Conservation (phyloP, 1,140 invertebrate genomes). For the Ladona fulva region DNA sequence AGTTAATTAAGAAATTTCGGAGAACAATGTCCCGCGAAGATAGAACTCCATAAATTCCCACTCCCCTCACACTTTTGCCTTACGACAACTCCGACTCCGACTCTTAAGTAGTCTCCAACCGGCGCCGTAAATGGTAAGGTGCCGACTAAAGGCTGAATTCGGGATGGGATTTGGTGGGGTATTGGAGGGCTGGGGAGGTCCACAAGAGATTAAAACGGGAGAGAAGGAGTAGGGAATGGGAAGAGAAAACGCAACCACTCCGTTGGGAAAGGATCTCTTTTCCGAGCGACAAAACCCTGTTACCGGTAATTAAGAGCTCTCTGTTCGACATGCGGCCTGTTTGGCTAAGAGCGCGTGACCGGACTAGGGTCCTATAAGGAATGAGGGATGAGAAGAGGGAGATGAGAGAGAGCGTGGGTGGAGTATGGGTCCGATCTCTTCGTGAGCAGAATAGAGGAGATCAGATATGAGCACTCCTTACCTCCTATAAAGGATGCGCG, state of each 20-base stretch:
- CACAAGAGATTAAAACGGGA: neutral
- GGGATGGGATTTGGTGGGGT: neutral
- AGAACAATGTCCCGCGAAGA: neutral
- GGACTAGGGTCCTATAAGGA: neutral
- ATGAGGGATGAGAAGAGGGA: neutral
- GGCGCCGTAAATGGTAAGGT: neutral
- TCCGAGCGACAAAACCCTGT: neutral
- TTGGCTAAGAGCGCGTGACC: neutral
- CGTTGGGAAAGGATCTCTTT: neutral
- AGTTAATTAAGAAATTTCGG: neutral
- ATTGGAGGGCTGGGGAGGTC: neutral
- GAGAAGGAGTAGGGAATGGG: neutral
- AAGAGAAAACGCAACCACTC: neutral
- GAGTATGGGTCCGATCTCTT: neutral
- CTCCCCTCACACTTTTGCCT: neutral
- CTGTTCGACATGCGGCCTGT: constrained; percentile 1
- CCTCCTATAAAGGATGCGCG: too few relatives aligned
- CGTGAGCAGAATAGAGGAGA: too few relatives aligned
- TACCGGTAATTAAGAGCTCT: constrained; percentile 5
- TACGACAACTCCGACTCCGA: neutral
- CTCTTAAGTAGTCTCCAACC: neutral
- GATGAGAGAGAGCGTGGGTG: neutral
- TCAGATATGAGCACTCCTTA: too few relatives aligned
- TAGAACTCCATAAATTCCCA: neutral
- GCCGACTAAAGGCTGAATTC: neutral